Evolutionary conservation across 2,113 vertebrate species (phyloP), one percentile per base, ranked within the genome.

Genomic region (Lepus timidus): DNA sequence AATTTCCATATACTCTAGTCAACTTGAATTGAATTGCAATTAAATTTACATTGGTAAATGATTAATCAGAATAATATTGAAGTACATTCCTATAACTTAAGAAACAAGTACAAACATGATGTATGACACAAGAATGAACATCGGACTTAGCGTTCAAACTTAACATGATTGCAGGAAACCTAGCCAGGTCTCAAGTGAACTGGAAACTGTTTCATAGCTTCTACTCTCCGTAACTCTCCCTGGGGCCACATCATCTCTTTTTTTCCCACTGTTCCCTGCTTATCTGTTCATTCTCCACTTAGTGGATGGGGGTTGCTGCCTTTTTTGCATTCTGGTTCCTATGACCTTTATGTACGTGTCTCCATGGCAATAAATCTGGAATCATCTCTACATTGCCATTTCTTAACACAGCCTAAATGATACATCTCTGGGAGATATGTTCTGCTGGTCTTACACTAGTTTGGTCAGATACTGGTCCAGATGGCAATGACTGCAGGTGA

Each of bases 11-110:
- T 71, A 82, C 76, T 88, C 81, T 92, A 14, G 49, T 71, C 33
- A 82, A 58, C 16, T 89, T 88, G 62, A 88, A 76, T 94, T 68
- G 93, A 93, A 65, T 22, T 82, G 27, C 29, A 93, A 82, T 74
- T 89, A 78, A 51, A 83, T 64, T 9, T 83, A 62, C 12, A 65
- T 5, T 68, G 51, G 51, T 81, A 61, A 86, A 79, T 58, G 31
- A 83, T 6, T 82, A 91, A 95, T n/a, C 36, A 68, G 19, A 1
- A 61, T 71, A 75, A 51, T 70, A n/a, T 52, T 83, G 58, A 85
- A 88, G 79, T 79, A 91, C 20, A 6, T 86, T 93, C 23, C 6
- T 62, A 16, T 44, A 61, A 80, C 88, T 93, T 88, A 9, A 11
- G 96, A 85, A 91, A 65, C 51, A 78, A 71, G 14, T 23, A 68